Evolutionary conservation across 2,797 vertebrate genomes (phyloP), one percentile per base, ranked within the genome.

Genomic region (Sylvia borin): DNA sequence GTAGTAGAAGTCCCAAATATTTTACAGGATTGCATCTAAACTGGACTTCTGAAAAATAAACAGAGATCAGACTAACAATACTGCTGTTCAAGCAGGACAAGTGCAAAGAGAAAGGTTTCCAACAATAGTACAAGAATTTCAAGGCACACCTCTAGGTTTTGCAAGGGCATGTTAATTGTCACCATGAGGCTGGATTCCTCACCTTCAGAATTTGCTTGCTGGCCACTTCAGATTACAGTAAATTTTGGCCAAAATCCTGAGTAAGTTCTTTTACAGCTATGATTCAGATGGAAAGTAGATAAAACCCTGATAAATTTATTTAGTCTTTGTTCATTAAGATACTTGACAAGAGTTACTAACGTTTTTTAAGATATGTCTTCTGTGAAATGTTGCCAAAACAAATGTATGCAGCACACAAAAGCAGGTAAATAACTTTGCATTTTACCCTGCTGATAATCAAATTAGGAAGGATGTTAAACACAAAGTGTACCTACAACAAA

Each of bases 41-140:
- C 26, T 55, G n/a, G 32, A n/a, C 29, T 26, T 82, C 72, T 82
- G 66, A 87, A 91, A 92, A 88, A 84, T n/a, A 89, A 91, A 71
- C 57, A 38, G 83, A 57, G 8, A 57, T 89, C 40, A 78, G 32
- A 36, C 20, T 55, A 71, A 72, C 38, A 58, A 60, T 64, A 74
- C 8, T 42, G 51, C 43, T 62, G 24, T 61, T 71, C 42, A 34
- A 78, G 43, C 36, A 84, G 38, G 36, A 86, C 75, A 47, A 32
- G 27, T 3, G 1, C 25, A 13, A 61, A 77, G 43, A n/a, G 25
- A 36, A 84, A 60, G 5, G 40, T 81, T 91, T 78, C 45, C 62
- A 75, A 29, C 0, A 5, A 64, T 36, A 27, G 27, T 25, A 70
- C 13, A 26, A 58, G 18, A 65, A 50, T 68, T 93, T 90, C 68